phyloP scores from a whole-genome alignment of 1,140 invertebrate genomes.

The Atopsyche davidsoni region DNA sequence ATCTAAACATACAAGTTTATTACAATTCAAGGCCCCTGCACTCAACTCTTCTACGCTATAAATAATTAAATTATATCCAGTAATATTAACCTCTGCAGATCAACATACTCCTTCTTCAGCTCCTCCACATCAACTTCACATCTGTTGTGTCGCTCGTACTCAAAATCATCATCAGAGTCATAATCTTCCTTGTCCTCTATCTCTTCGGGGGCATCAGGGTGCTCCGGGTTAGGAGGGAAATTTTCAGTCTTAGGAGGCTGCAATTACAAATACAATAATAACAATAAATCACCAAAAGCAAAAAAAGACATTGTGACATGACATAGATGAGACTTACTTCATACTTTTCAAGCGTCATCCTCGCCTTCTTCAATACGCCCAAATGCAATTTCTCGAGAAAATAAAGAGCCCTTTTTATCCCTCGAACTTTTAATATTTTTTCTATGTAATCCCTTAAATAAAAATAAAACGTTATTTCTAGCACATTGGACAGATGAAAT shows the following conservation, averaged over 20 bases:
- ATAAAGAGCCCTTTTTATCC: constrained; percentile 69
- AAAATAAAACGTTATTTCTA: no score
- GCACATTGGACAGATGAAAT: no score
- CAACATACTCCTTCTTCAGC: constrained; percentile 27
- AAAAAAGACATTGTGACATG: not conserved
- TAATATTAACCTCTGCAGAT: constrained; percentile 22
- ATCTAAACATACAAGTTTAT: constrained; percentile 39
- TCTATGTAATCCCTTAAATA: constrained; percentile 74
- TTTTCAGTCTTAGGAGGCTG: constrained; percentile 8
- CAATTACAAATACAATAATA: not conserved
- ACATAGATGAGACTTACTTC: constrained; percentile 33
- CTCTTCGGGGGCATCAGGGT: constrained; percentile 7
- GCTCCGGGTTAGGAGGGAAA: not conserved
- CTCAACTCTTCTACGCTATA: no score
- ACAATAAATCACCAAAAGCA: no score
- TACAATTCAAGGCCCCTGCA: no score
- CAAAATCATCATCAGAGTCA: constrained; percentile 28
- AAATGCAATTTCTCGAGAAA: constrained; percentile 68
- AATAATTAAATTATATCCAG: constrained; percentile 7
- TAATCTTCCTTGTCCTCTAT: constrained; percentile 9
- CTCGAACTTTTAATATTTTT: constrained; percentile 78
- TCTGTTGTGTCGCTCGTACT: constrained; percentile 24
- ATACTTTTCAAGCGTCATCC: constrained; percentile 59
- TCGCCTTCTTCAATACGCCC: constrained; percentile 60
- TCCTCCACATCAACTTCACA: constrained; percentile 26